Base-by-base conservation (phyloP, 2,797 vertebrate genomes). In the Sparus aurata region DNA sequence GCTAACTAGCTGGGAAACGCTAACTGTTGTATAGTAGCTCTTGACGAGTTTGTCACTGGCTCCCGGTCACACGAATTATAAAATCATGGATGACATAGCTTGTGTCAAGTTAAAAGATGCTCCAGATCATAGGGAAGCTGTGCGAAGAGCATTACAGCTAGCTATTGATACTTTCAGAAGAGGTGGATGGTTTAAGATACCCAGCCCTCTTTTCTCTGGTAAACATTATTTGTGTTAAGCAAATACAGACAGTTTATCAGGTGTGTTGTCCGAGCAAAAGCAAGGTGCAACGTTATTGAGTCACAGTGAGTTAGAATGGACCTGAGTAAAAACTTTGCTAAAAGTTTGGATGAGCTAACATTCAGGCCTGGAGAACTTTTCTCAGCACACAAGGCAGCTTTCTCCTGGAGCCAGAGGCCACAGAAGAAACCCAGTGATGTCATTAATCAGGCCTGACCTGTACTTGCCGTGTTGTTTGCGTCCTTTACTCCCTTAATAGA, bases 161-260 rank as follows among this genome's bases (percentile, higher is more conserved):
- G 9, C 27, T 23, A 17, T 17, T 43, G 54, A 15, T 47, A 34
- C 13, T 47, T 43, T 41, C 11, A 65, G 3, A 30, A 0, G 22
- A 60, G 17, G 17, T 53, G 15, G 9, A 16, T 45, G 9, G 0
- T 43, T 55, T 71, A 30, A 38, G 38, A 9, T 38, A 38, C 30
- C 2, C 0, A 46, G 11, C 9, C 1, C 38, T 38, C 25, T 4
- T n/a, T 25, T 18, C 45, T 20, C 11, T 27, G 1, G 4, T 10
- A 18, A 3, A 58, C 9, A 7, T 47, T 3, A 50, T 38, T 6
- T 43, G 8, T 38, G 16, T 46, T n/a, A 15, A 41, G 17, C 23
- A 22, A 13, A 13, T 46, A 15, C 12, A 18, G 43, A 41, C 18
- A 11, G 10, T 58, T 12, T 20, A 3, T 25, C 41, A 50, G 20